Base-by-base conservation (phyloP, 2,888 invertebrate species). In the Anaspis maculata region DNA sequence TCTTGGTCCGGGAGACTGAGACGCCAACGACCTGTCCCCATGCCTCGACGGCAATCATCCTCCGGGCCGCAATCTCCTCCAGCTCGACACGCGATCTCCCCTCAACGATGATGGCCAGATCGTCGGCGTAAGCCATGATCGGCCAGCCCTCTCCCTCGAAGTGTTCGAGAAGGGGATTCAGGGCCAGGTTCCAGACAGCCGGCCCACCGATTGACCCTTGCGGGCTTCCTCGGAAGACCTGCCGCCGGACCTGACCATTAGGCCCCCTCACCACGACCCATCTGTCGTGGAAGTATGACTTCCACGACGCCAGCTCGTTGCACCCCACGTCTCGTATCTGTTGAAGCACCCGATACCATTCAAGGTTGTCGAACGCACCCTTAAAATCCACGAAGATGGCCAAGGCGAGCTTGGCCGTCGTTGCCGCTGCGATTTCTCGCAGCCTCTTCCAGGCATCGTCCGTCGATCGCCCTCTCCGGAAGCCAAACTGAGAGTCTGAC, bases 401-500 rank as follows among this genome's bases (percentile, higher is more conserved):
- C 27, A 32, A 6, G 1, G 27, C 32, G 13, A 27, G 27, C 6
- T 32, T 32, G n/a, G 2, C 5, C 3, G 2, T 9, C 4, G 26
- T 13, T 2, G 9, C 2, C 4, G 13, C 5, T 2, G 27, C 25
- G 3, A 26, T 13, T 2, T 13, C n/a, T 12, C 19, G 19, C 11
- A 37, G 7, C 7, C 12, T 41, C 6, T 43, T 27, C 3, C 56
- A 21, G 4, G 51, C 54, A 24, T 51, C 52, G 5, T 49, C 25
- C 0, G 56, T 52, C 3, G 48, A 35, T 29, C 33, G 40, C 0
- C 52, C 49, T 16, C 43, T 46, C 2, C 54, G 30, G 29, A 56
- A 47, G 0, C 47, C 45, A 30, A 24, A 45, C 21, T 44, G 44
- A 1, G 37, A 30, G 1, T 43, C 41, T 12, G 21, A 37, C n/a